Evolutionary conservation across 2,888 invertebrate species (phyloP), one percentile per base, ranked within the genome.

Genomic region (Sclerodermus sp.): DNA sequence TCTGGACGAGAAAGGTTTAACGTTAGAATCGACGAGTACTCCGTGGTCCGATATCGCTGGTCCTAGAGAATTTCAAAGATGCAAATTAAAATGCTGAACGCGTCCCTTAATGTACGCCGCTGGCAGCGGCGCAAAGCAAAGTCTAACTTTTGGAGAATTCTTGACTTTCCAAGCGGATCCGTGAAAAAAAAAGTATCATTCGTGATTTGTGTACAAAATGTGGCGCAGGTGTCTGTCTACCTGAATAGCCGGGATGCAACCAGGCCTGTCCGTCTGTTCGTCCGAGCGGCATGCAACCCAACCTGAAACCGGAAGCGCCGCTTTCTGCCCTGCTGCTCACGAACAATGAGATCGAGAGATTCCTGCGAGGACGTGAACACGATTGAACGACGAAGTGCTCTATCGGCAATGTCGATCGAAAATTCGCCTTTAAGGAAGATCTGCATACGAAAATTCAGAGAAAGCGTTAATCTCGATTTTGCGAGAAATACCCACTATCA

Each of bases 321-420:
- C 73, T 75, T 73, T 74, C 71, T 68, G 73, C 69, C 65, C 69
- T 67, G 74, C 62, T 74, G 70, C 53, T 55, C 66, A 64, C 70
- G 67, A 74, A 75, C 73, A 75, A 75, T 74, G 70, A 71, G 65
- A 71, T 64, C 64, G 53, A 16, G 54, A 61, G 60, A 63, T 61
- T 56, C 57, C 57, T 46, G 45, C 32, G 53, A 56, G 60, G 55
- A 63, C 60, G 62, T 47, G 49, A 56, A 54, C 59, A 64, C 61
- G 57, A 58, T 60, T 60, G 58, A 60, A 60, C 56, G 48, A 34
- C 38, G 48, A 44, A 53, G 57, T 57, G 61, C 43, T 61, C 57
- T 61, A 64, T 63, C 64, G 55, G 48, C 57, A 6, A 2, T 16
- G 38, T 16, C 10, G 14, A 38, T 38, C 38, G 12, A 14, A 34